A percentile compares a stretch with the other conserved stretches of the same genome.
Conservation (phyloP, 1,140 invertebrate genomes). For the Diuraphis noxia region DNA sequence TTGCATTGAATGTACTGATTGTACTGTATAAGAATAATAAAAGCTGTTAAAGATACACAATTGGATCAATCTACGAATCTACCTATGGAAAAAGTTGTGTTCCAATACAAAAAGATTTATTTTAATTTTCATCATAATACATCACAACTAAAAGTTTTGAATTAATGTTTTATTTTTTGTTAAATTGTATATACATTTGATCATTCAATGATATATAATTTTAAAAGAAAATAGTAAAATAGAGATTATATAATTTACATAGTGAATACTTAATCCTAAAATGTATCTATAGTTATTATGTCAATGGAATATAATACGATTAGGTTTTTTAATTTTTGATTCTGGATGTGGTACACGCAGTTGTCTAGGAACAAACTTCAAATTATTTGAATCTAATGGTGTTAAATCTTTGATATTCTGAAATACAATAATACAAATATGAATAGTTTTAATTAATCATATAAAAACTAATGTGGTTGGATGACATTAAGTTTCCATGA, state of each 20-base stretch:
- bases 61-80: too few species aligned
- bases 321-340: constrained; percentile 9
- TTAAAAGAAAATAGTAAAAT: neutral
- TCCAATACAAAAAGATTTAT: neutral
- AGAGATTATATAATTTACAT: neutral
- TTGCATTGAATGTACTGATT: neutral
- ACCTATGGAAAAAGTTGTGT: neutral
- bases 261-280: neutral
- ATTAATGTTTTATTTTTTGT: neutral
- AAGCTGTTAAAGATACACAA: neutral
- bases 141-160: neutral
- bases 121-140: neutral
- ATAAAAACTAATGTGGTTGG: neutral
- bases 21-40: neutral
- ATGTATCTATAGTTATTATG: neutral
- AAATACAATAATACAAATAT: constrained; percentile 1
- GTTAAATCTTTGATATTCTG: neutral
- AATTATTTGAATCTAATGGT: neutral
- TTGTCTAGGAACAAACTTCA: constrained; percentile 35
- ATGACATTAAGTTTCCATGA: neutral
- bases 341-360: neutral
- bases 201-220: neutral
- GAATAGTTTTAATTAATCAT: neutral
- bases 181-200: neutral
- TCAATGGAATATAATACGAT: constrained; percentile 47